Percentiles rank a stretch among this genome's conserved stretches.
Conservation (phyloP, 1,140 invertebrate species). For the Drosophila grimshawi region DNA sequence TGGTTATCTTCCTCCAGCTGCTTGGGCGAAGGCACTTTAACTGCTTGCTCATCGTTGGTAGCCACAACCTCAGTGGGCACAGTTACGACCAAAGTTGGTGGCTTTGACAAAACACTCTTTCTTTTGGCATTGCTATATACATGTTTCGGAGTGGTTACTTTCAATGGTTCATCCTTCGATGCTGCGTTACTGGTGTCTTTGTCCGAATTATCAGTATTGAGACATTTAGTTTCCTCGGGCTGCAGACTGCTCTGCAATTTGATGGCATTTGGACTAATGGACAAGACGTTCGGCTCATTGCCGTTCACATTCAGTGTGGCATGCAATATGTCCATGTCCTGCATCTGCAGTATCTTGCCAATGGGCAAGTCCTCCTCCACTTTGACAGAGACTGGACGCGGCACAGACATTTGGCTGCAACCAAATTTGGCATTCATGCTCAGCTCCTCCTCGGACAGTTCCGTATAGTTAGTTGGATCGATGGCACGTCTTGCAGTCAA, state of each 20-base stretch:
- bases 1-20: slow-evolving; percentile 24
- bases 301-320: slow-evolving; percentile 61
- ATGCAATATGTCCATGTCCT: slow-evolving; percentile 68
- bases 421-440: slow-evolving; percentile 62
- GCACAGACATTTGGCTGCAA: not conserved
- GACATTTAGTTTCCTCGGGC: not conserved
- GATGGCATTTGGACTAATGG: slow-evolving; percentile 67
- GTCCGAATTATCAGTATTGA: too few species aligned
- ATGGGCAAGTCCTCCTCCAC: slow-evolving; percentile 53
- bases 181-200: not conserved
- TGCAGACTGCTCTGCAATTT: slow-evolving; percentile 24
- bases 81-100: slow-evolving; percentile 5
- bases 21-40: not conserved
- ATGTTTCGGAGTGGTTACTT: not conserved
- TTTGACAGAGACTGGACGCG: not conserved
- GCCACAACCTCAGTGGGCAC: slow-evolving; percentile 4
- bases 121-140: not conserved
- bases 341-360: slow-evolving; percentile 64
- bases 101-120: not conserved
- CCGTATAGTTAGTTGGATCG: slow-evolving; percentile 47
- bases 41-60: not conserved
- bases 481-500: slow-evolving; percentile 39
- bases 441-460: slow-evolving; percentile 73
- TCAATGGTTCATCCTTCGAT: not conserved
- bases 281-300: slow-evolving; percentile 55